Evolutionary conservation across 2,797 vertebrate genomes (phyloP), one percentile per base, ranked within the genome.

Genomic region (Sebastes goodei): DNA sequence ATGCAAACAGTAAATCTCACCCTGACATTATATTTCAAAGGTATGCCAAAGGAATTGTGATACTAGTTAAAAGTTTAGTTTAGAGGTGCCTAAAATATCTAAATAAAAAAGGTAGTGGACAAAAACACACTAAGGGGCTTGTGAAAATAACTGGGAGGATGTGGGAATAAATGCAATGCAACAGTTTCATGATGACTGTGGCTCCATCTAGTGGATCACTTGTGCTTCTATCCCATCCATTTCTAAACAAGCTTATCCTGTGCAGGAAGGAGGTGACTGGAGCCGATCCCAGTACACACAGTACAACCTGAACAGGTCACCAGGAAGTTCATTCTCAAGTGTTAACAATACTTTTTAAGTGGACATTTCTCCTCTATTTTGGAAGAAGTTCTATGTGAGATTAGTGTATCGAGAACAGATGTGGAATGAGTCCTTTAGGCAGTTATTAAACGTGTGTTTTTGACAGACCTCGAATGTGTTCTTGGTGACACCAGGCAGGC

Each of bases 401-500:
- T 60, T 17, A 64, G 38, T 29, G 9, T n/a, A 4, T 29, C 1
- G 9, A 27, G 7, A 76, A 52, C 12, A 76, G 6, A 46, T 27
- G 20, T 56, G 23, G 3, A 27, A 27, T 49, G 10, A 55, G 30
- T 68, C 3, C 14, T 30, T 30, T 30, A 32, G 7, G 29, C 23
- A 25, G 29, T 8, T 55, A 4, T 38, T 62, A 20, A 76, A 67
- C 8, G 42, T 6, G 2, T 1, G 7, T 11, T 81, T 29, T 29
- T 46, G n/a, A 84, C 76, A 1, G 74, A 99, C 98, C 97, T 99
- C 98, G 63, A 99, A 99, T 0, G 97, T 99, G 64, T 97, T 99
- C 92, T 99, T 99, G 60, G 98, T 99, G 90, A 99, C 96, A 15
- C 98, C 98, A 5, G 97, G 95, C 68, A 99, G 95, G 71, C 98